phyloP scores from a whole-genome alignment of 2,797 vertebrate genomes.

The Falco concolor region DNA sequence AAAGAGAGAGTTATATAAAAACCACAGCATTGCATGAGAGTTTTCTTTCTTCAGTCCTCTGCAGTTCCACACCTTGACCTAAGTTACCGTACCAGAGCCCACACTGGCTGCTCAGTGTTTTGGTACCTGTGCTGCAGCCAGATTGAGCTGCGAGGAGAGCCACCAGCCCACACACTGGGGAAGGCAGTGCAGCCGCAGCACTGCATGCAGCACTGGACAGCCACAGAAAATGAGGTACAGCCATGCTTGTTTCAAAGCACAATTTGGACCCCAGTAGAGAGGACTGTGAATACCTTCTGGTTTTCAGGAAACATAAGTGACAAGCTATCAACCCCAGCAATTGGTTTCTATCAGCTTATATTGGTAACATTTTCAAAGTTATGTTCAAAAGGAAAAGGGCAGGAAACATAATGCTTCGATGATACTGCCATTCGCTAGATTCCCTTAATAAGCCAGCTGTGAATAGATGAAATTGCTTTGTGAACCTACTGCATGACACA shows the following conservation, averaged over 20 bases:
- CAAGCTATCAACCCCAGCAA: constrained; percentile 45
- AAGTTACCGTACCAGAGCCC: background rate
- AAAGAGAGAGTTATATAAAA: background rate
- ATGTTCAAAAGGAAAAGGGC: constrained; percentile 47
- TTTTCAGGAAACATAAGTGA: constrained; percentile 53
- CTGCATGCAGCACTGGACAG: background rate
- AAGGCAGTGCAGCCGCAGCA: background rate
- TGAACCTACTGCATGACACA: constrained; percentile 21
- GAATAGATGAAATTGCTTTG: constrained; percentile 51
- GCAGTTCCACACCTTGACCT: background rate
- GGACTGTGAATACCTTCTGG: background rate
- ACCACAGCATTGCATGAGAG: background rate
- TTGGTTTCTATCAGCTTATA: constrained; percentile 41
- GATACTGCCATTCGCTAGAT: constrained; percentile 39
- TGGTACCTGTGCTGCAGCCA: background rate
- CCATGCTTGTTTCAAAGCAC: background rate
- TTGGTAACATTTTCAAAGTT: constrained; percentile 49
- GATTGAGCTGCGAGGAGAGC: background rate
- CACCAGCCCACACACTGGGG: background rate
- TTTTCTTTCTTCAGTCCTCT: background rate
- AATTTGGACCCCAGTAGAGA: background rate
- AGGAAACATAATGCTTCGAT: constrained; percentile 45
- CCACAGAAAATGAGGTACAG: background rate
- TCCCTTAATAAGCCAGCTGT: constrained; percentile 44
- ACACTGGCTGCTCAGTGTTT: background rate